Conservation (phyloP, 1,140 invertebrate species). For the Drosophila subobscura region DNA sequence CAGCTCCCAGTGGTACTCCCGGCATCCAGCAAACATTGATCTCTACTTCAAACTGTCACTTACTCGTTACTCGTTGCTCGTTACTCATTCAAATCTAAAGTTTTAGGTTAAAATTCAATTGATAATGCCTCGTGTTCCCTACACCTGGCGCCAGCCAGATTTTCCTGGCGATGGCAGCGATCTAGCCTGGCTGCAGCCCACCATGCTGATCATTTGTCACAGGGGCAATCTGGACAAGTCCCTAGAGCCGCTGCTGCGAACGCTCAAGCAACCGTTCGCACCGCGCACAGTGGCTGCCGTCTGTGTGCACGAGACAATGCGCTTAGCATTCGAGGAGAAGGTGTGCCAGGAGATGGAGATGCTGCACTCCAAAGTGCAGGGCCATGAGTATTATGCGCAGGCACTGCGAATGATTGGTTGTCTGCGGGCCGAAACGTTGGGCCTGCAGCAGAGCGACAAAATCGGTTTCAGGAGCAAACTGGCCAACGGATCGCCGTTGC, state of each 20-base stretch:
- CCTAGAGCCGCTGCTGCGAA: constrained; percentile 25
- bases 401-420: constrained; percentile 36
- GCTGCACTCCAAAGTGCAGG: constrained; percentile 42
- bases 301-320: constrained; percentile 63
- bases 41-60: too few relatives aligned
- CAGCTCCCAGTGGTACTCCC: too few relatives aligned
- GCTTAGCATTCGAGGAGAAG: constrained; percentile 26
- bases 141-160: constrained; percentile 51
- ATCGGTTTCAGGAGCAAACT: constrained; percentile 40
- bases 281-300: constrained; percentile 23
- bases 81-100: too few relatives aligned
- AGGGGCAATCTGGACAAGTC: constrained; percentile 39
- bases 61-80: not conserved
- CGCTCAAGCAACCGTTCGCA: constrained; percentile 44
- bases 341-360: constrained; percentile 28
- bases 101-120: too few relatives aligned
- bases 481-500: constrained; percentile 41
- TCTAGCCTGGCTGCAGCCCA: constrained; percentile 45
- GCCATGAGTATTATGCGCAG: constrained; percentile 20
- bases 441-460: constrained; percentile 31
- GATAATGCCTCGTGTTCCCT: constrained; percentile 29
- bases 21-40: not conserved
- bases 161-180: constrained; percentile 59
- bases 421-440: constrained; percentile 41
- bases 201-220: constrained; percentile 42